These are phyloP conservation scores for Bolinopsis microptera DNA, from an alignment of 37 sponge, comb jelly and placozoan genomes.

Conservation along the genomic window DNA sequence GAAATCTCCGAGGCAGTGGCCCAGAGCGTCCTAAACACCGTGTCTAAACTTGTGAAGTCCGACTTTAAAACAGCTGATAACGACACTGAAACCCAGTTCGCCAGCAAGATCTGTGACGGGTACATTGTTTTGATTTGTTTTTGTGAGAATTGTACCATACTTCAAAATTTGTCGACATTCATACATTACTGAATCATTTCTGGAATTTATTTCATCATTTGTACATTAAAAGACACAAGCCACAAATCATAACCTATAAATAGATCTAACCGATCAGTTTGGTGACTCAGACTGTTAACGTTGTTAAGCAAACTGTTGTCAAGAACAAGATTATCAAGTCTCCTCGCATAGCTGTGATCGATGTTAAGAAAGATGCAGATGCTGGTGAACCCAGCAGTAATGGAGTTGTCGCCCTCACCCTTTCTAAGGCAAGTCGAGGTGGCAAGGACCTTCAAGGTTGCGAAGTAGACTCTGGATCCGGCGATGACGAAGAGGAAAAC, in stretches of 20 bases:
- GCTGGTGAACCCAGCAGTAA: neutral
- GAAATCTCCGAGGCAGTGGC: neutral
- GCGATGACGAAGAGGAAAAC: neutral
- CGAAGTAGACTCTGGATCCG: too few species aligned
- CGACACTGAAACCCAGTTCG: neutral
- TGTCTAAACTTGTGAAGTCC: neutral
- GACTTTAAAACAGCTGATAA: neutral
- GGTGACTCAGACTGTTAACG: neutral
- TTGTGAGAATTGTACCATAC: too few species aligned
- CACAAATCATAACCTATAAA: neutral
- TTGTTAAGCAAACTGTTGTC: neutral
- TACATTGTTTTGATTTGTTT: too few species aligned
- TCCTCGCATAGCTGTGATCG: constrained; percentile 14
- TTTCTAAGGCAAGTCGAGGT: neutral
- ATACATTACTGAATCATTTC: too few species aligned
- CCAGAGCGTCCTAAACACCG: neutral
- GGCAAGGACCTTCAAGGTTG: neutral
- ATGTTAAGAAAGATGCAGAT: neutral
- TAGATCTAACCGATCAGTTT: neutral
- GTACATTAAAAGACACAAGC: too few species aligned
- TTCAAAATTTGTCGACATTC: too few species aligned
- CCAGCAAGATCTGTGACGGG: neutral
- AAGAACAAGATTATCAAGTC: constrained; percentile 14
- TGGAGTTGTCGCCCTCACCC: neutral
- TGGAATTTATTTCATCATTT: too few species aligned